Conservation (phyloP, 2,113 vertebrate genomes). For the Rhinoptilus africanus region DNA sequence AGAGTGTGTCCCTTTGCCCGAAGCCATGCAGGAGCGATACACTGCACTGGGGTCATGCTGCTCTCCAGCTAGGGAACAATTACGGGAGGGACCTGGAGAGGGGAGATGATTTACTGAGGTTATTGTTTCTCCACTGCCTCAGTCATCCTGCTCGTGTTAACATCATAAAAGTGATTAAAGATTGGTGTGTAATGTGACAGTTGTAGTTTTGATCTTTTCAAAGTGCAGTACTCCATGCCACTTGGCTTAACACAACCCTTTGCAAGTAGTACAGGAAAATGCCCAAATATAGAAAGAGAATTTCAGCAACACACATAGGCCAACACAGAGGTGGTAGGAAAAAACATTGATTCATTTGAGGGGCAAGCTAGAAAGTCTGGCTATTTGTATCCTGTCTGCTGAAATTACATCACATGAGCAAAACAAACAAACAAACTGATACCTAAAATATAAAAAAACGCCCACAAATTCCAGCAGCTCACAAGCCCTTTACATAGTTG, state of each 20-base stretch:
- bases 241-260: not conserved
- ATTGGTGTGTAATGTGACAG: not conserved
- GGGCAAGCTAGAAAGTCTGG: not conserved
- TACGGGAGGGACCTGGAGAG: not conserved
- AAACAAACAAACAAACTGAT: not conserved
- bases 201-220: not conserved
- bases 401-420: not conserved
- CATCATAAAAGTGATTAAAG: not conserved
- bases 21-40: rapidly evolving
- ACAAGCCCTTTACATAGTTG: not conserved
- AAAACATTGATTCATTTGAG: not conserved
- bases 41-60: rapidly evolving
- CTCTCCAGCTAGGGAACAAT: too few relatives aligned
- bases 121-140: not conserved
- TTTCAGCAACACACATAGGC: not conserved
- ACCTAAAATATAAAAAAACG: not conserved
- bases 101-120: not conserved
- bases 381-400: not conserved
- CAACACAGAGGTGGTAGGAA: not conserved
- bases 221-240: not conserved
- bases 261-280: not conserved
- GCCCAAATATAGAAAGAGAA: not conserved
- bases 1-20: too few relatives aligned
- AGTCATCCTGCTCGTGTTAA: not conserved
- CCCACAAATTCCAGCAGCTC: not conserved